A percentile compares a stretch with the other conserved stretches of the same genome.
phyloP scores from a whole-genome alignment of 2,113 vertebrate species.

The Pantherophis guttatus region DNA sequence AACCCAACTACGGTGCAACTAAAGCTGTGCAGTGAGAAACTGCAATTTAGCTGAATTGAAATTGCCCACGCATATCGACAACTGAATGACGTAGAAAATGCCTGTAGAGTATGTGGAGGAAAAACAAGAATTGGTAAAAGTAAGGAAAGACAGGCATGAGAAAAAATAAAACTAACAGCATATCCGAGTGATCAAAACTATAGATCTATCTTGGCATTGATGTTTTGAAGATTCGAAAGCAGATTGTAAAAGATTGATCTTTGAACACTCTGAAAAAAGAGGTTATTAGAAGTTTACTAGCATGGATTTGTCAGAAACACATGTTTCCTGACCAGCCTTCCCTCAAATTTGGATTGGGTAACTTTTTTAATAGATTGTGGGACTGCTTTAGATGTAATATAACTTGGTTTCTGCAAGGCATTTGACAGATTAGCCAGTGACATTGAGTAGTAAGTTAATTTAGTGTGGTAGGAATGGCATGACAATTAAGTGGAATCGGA shows the following conservation, averaged over 20 bases:
- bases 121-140: background rate
- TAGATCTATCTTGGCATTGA: background rate
- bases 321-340: background rate
- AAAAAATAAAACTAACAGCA: background rate
- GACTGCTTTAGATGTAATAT: background rate
- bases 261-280: background rate
- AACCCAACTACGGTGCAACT: background rate
- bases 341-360: background rate
- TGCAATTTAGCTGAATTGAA: background rate
- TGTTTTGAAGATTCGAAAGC: background rate
- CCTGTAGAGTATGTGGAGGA: background rate
- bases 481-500: background rate
- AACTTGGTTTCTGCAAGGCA: background rate
- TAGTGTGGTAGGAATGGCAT: background rate
- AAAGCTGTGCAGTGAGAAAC: background rate
- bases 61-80: background rate
- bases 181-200: background rate
- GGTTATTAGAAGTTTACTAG: background rate
- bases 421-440: background rate
- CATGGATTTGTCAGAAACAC: background rate
- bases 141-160: background rate
- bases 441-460: background rate
- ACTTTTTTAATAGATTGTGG: background rate
- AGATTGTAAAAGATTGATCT: background rate
- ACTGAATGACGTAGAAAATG: background rate